These are phyloP conservation scores for Molossus alvarezi DNA, from an alignment of 2,797 vertebrate species.

Conservation along the genomic window DNA sequence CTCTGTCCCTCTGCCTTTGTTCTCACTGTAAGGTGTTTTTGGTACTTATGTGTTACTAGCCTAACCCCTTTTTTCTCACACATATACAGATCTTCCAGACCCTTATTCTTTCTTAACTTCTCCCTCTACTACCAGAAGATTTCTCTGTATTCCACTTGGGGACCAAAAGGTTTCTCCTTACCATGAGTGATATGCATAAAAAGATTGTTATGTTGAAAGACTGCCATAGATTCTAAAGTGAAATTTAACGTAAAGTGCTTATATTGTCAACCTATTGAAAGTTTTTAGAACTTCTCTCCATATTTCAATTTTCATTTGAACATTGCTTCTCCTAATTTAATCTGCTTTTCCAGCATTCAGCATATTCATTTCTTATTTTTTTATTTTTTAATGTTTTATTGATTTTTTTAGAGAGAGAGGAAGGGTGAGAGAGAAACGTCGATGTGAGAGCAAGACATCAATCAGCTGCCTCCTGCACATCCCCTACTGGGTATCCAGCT, in stretches of 20 bases:
- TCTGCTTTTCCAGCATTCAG: constrained; percentile 21
- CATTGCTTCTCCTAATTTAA: constrained; percentile 26
- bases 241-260: neutral
- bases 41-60: neutral
- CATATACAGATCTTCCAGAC: neutral
- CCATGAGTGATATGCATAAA: neutral
- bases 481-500: no score
- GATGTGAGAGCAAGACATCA: no score
- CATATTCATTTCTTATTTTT: constrained; percentile 51
- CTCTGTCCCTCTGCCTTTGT: neutral
- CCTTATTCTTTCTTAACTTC: neutral
- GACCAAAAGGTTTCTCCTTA: neutral
- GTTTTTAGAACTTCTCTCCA: neutral
- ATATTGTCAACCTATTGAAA: neutral
- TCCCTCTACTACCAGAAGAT: neutral
- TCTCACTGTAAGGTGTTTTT: constrained; percentile 38
- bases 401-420: no score
- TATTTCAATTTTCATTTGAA: constrained; percentile 18
- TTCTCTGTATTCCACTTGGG: constrained; percentile 16
- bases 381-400: no score
- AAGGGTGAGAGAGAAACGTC: no score
- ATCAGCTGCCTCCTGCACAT: no score
- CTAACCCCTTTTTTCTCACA: neutral
- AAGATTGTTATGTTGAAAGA: constrained; percentile 4
- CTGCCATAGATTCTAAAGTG: neutral